These are phyloP conservation scores for Stomatorhinus walkeri DNA, from an alignment of 2,797 vertebrate species.

Conservation along the genomic window DNA sequence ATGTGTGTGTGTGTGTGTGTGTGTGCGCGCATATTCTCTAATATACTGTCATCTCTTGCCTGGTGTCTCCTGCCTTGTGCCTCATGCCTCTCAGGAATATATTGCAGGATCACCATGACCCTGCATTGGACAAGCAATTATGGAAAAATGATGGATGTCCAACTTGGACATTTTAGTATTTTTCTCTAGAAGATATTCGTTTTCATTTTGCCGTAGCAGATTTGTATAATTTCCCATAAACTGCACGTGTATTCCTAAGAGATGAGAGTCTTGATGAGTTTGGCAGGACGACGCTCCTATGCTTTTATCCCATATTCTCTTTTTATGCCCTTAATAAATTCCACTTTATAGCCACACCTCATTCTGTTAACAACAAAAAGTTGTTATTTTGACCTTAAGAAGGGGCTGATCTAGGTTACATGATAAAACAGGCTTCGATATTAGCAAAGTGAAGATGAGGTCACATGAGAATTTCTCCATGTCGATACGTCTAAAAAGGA, in stretches of 20 bases:
- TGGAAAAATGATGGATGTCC: background rate
- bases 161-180: background rate
- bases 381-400: background rate
- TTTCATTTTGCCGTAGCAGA: background rate
- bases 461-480: background rate
- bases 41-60: background rate
- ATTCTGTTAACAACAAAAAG: background rate
- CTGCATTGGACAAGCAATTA: background rate
- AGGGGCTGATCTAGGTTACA: background rate
- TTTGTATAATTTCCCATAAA: background rate
- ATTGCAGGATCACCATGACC: background rate
- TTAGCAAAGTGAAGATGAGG: background rate
- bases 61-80: background rate
- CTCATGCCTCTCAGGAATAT: background rate
- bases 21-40: background rate
- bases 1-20: background rate
- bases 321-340: slow-evolving; percentile 13
- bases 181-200: background rate
- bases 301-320: background rate
- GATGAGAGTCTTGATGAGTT: background rate
- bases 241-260: background rate
- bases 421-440: background rate
- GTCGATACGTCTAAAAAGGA: background rate
- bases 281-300: background rate
- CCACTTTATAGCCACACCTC: background rate